Percentiles rank a stretch among this genome's conserved stretches.
Evolutionary conservation across 2,888 invertebrate genomes (phyloP).

Genomic region (Lasioglossum villosulum): DNA sequence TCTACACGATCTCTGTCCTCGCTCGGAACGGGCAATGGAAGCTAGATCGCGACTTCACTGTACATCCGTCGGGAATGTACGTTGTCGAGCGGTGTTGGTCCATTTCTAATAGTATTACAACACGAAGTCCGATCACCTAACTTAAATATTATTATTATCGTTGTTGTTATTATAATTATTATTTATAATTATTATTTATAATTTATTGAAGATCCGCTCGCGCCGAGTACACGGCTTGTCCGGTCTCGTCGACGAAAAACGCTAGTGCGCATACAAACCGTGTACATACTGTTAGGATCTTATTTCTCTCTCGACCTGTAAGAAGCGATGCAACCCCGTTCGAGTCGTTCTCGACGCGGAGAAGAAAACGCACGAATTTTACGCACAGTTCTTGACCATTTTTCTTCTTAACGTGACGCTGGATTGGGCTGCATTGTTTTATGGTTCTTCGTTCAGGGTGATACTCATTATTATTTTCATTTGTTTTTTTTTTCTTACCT

Average conservation of each 20-base stretch:
- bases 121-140: constrained; percentile 49
- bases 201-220: constrained; percentile 65
- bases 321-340: constrained; percentile 54
- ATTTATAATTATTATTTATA: constrained; percentile 62
- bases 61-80: constrained; percentile 19
- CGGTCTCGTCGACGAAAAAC: constrained; percentile 45
- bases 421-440: constrained; percentile 52
- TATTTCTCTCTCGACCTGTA: constrained; percentile 47
- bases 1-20: no score
- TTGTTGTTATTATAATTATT: constrained; percentile 47
- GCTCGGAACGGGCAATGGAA: no score
- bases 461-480: constrained; percentile 55
- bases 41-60: no score
- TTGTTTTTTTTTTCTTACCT: constrained; percentile 29
- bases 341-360: constrained; percentile 17
- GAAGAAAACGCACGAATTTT: not conserved
- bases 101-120: constrained; percentile 58
- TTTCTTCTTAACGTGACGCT: constrained; percentile 9
- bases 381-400: not conserved
- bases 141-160: constrained; percentile 37
- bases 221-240: constrained; percentile 25
- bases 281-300: constrained; percentile 56
- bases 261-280: constrained; percentile 40
- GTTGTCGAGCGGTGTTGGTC: constrained; percentile 26
- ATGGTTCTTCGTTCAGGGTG: constrained; percentile 64